Evolutionary conservation across 2,888 invertebrate species (phyloP).

Genomic region (Agrotis clavis): DNA sequence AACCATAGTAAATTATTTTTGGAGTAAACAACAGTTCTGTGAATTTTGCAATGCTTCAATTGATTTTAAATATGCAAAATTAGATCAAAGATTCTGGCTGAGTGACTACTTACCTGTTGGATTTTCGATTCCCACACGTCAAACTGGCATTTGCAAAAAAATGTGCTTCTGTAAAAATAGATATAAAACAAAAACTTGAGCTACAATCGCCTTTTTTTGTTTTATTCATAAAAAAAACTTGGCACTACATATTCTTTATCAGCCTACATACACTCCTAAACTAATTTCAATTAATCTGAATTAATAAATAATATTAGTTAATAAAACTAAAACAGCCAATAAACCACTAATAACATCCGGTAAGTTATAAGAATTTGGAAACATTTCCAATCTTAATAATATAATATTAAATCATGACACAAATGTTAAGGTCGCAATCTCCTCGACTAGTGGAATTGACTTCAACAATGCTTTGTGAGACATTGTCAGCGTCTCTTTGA

Average conservation of each 20-base stretch:
- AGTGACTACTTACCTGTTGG: no score
- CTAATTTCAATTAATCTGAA: slow-evolving; percentile 17
- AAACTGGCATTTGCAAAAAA: no score
- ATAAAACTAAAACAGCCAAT: no score
- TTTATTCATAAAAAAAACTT: no score
- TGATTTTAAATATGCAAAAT: neutral
- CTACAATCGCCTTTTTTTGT: no score
- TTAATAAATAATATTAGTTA: no score
- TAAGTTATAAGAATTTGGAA: slow-evolving; percentile 28
- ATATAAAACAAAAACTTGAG: no score
- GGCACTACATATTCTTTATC: no score
- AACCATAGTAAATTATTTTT: neutral
- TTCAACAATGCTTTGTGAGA: slow-evolving; percentile 55
- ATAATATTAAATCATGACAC: neutral
- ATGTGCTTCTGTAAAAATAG: no score
- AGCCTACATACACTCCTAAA: no score
- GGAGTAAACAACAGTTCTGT: neutral
- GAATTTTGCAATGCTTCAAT: neutral
- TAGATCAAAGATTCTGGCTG: no score
- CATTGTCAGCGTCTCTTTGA: slow-evolving; percentile 57
- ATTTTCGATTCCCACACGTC: no score
- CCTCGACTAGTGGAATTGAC: slow-evolving; percentile 52
- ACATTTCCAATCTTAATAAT: slow-evolving; percentile 15
- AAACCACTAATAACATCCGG: slow-evolving; percentile 32
- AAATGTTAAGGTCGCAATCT: slow-evolving; percentile 49